Conservation (phyloP, 2,888 invertebrate genomes). For the Ectemnius cavifrons region DNA sequence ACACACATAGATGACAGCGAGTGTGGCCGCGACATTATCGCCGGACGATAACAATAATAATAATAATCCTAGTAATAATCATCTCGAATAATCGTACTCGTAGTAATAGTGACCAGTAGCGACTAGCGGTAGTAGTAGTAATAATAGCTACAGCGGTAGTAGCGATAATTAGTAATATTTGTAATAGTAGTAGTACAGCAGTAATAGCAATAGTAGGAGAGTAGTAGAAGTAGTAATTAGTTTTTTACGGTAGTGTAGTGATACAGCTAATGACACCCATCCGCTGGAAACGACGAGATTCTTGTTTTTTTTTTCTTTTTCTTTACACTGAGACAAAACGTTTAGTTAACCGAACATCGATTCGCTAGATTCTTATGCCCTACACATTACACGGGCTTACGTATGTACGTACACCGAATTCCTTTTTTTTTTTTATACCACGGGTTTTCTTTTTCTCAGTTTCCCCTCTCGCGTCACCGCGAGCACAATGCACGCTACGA, state of each 20-base stretch:
- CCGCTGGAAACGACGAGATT: slow-evolving; percentile 1
- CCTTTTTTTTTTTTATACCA: too few species aligned
- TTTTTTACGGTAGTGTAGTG: not conserved
- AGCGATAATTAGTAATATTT: slow-evolving; percentile 37
- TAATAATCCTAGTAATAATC: slow-evolving; percentile 34
- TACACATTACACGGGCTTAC: too few species aligned
- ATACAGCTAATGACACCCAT: not conserved
- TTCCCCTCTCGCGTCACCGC: too few species aligned
- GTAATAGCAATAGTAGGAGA: slow-evolving; percentile 7
- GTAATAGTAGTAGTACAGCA: slow-evolving; percentile 17
- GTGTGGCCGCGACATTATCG: not conserved
- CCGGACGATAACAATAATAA: slow-evolving; percentile 24
- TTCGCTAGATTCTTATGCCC: too few species aligned
- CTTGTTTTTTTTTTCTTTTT: slow-evolving; percentile 26
- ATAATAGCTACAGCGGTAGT: slow-evolving; percentile 31
- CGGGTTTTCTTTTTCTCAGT: too few species aligned
- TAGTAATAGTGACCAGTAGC: slow-evolving; percentile 43
- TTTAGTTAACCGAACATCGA: too few species aligned
- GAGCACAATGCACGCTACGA: too few species aligned
- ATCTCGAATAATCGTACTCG: slow-evolving; percentile 12
- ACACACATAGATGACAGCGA: too few species aligned
- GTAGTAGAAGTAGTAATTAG: slow-evolving; percentile 23
- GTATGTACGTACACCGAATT: too few species aligned
- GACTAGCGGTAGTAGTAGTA: slow-evolving; percentile 33
- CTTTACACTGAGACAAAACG: slow-evolving; percentile 32